A percentile compares a stretch with the other conserved stretches of the same genome.
Conservation (phyloP, 2,113 vertebrate genomes). For the Hippopotamus amphibius region DNA sequence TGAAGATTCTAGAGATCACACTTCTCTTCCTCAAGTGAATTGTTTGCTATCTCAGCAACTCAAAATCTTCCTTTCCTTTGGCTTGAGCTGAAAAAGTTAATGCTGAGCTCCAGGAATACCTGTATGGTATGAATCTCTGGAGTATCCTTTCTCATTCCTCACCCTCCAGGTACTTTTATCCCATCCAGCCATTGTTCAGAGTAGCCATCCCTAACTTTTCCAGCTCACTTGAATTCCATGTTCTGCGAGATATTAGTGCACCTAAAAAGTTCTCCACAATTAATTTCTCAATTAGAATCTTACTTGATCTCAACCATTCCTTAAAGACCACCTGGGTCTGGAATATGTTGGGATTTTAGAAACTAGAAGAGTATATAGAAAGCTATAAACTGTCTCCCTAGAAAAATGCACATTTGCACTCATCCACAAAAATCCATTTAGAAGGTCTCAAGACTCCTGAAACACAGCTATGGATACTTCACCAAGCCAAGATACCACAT, state of each 20-base stretch:
- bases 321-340: background rate
- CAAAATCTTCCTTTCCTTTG: background rate
- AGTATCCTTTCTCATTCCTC: background rate
- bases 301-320: background rate
- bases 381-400: background rate
- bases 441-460: background rate
- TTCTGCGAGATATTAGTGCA: background rate
- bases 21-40: fast-evolving
- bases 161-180: background rate
- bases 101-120: background rate
- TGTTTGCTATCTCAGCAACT: background rate
- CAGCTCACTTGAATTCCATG: background rate
- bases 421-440: background rate
- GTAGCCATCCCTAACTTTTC: background rate
- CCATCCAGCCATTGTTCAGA: background rate
- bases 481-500: background rate
- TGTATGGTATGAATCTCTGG: fast-evolving
- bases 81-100: background rate
- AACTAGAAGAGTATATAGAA: background rate
- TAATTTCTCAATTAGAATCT: background rate
- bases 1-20: background rate
- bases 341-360: background rate
- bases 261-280: background rate
- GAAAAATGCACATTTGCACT: background rate
- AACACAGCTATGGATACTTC: background rate